Conservation (phyloP, 2,888 invertebrate species). For the Noctua comes region DNA sequence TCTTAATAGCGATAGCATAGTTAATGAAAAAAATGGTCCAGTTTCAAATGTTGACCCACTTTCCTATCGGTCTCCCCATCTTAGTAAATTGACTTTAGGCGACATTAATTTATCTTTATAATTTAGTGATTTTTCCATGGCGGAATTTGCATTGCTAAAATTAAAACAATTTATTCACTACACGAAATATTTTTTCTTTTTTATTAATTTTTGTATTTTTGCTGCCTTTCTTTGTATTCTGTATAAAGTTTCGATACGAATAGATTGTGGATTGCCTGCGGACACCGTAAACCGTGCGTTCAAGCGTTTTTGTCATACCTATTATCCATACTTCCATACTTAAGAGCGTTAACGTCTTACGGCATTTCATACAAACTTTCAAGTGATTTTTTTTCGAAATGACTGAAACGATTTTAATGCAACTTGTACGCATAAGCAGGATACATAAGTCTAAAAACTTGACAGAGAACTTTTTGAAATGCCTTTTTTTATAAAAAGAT, state of each 20-base stretch:
- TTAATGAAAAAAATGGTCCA: slow-evolving; percentile 52
- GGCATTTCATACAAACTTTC: too few species aligned
- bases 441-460: too few species aligned
- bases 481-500: too few species aligned
- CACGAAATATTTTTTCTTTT: background rate
- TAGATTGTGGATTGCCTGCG: background rate
- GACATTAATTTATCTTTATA: slow-evolving; percentile 39
- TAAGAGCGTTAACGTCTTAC: too few species aligned
- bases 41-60: slow-evolving; percentile 60
- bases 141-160: slow-evolving; percentile 2
- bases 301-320: background rate
- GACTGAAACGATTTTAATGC: too few species aligned
- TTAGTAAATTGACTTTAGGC: slow-evolving; percentile 37
- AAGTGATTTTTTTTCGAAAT: too few species aligned
- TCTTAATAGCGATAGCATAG: slow-evolving; percentile 15
- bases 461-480: too few species aligned
- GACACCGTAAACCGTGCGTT: background rate
- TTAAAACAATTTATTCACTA: background rate
- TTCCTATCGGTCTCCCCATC: slow-evolving; percentile 24
- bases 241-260: background rate
- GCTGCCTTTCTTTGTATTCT: background rate
- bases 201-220: background rate
- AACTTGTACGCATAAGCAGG: too few species aligned
- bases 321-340: too few species aligned
- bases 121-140: slow-evolving; percentile 1